Evolutionary conservation across 2,888 invertebrate species (phyloP).

Genomic region (Rapana venosa): DNA sequence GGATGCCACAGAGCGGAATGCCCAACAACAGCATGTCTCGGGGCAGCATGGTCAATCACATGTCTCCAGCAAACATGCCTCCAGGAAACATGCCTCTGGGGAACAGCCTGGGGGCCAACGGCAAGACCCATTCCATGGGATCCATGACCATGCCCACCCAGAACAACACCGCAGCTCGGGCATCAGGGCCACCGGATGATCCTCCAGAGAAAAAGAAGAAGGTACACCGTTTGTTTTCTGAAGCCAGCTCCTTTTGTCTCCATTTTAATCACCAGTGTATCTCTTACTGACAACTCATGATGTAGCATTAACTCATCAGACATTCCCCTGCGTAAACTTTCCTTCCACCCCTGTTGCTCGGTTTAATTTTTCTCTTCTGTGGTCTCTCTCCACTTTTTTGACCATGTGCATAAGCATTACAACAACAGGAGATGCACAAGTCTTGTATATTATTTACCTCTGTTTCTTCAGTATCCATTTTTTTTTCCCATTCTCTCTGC

Average conservation of each 20-base stretch:
- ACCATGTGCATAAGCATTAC: slow-evolving; percentile 12
- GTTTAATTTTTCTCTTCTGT: not conserved
- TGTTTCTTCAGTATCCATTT: not conserved
- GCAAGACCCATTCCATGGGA: slow-evolving; percentile 46
- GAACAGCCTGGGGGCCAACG: slow-evolving; percentile 1
- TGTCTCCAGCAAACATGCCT: slow-evolving; percentile 5
- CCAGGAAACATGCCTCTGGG: not conserved
- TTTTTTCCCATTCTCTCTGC: not conserved
- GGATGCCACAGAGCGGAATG: not conserved
- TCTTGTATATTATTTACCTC: slow-evolving; percentile 9
- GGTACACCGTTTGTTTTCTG: slow-evolving; percentile 48
- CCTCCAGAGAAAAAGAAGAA: slow-evolving; percentile 71
- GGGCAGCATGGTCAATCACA: slow-evolving; percentile 22
- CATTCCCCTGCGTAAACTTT: slow-evolving; percentile 27
- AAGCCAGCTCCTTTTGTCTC: not conserved
- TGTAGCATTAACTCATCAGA: slow-evolving; percentile 17
- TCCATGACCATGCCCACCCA: slow-evolving; percentile 39
- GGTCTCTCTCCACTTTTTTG: slow-evolving; percentile 6
- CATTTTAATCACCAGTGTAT: slow-evolving; percentile 13
- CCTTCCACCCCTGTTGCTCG: slow-evolving; percentile 22
- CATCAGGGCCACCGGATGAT: slow-evolving; percentile 52
- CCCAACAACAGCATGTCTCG: slow-evolving; percentile 24
- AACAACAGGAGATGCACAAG: slow-evolving; percentile 18
- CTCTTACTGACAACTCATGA: slow-evolving; percentile 17
- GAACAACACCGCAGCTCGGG: slow-evolving; percentile 42